Percentiles rank a stretch among this genome's conserved stretches.
Conservation (phyloP, 2,888 invertebrate genomes). For the Dioctria linearis region DNA sequence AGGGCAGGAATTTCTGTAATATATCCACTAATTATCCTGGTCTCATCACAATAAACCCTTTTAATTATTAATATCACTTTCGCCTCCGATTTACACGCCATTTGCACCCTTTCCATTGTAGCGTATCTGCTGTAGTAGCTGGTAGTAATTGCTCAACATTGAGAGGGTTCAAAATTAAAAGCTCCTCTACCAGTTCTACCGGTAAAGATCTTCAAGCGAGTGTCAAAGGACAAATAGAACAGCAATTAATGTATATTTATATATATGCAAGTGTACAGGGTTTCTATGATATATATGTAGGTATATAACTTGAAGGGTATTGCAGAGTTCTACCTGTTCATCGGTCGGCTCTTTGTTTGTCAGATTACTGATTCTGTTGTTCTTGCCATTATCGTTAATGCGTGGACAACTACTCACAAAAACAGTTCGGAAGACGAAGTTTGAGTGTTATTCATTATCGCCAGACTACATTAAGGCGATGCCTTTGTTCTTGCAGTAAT, state of each 20-base stretch:
- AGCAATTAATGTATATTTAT: constrained; percentile 22
- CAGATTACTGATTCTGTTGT: constrained; percentile 11
- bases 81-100: constrained; percentile 36
- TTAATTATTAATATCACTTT: constrained; percentile 50
- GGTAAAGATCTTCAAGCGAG: not conserved
- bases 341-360: not conserved
- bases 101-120: constrained; percentile 6
- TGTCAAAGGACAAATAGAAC: constrained; percentile 39
- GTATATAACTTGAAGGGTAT: not conserved
- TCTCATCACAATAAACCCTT: constrained; percentile 26
- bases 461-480: not conserved
- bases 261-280: not conserved
- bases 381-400: constrained; percentile 16
- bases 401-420: not conserved
- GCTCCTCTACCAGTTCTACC: constrained; percentile 22
- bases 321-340: not conserved
- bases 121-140: not conserved
- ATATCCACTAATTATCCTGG: constrained; percentile 28
- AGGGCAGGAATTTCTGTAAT: constrained; percentile 17
- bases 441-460: not conserved
- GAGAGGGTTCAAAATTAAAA: constrained; percentile 38
- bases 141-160: constrained; percentile 32
- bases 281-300: not conserved
- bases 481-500: not conserved
- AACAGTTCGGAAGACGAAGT: not conserved